Percentiles rank a stretch among this genome's conserved stretches.
phyloP scores from a whole-genome alignment of 92 coral and sea anemone species.

The Galaxea fascicularis region DNA sequence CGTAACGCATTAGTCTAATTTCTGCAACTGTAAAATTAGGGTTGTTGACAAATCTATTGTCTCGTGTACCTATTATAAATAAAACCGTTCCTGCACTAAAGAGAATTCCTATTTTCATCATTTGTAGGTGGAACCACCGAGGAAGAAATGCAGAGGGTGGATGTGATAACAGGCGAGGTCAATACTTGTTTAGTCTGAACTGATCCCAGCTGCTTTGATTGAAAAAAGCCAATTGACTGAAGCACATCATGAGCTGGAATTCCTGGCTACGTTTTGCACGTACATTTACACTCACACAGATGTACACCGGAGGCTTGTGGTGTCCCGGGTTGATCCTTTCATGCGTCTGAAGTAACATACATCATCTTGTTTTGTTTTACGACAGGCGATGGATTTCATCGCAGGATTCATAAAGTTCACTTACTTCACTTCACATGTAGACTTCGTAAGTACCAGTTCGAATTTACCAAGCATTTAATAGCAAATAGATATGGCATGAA shows the following conservation, averaged over 20 bases:
- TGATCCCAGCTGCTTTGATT: no score
- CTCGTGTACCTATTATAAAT: background rate
- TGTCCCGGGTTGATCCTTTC: no score
- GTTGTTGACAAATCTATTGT: no score
- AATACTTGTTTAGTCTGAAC: no score
- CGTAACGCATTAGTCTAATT: no score
- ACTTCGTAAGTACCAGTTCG: conserved; percentile 62
- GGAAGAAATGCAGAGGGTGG: conserved; percentile 58
- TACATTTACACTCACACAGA: no score
- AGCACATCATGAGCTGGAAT: no score
- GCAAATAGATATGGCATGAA: no score
- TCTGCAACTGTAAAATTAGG: no score
- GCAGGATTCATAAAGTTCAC: conserved; percentile 68
- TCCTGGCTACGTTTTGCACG: no score
- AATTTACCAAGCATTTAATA: background rate
- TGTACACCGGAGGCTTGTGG: no score
- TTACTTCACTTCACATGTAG: conserved; percentile 69
- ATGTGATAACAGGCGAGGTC: conserved; percentile 63
- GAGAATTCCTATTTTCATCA: background rate
- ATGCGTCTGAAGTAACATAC: background rate
- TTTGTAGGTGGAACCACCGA: conserved; percentile 65
- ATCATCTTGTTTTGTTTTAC: background rate
- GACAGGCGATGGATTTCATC: conserved; percentile 56
- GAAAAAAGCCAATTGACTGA: no score
- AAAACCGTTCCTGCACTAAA: background rate